Percentiles rank a stretch among this genome's conserved stretches.
These are phyloP conservation scores for Scaptomyza caliginosa DNA, from an alignment of 2,888 invertebrate species.

Conservation along the genomic window DNA sequence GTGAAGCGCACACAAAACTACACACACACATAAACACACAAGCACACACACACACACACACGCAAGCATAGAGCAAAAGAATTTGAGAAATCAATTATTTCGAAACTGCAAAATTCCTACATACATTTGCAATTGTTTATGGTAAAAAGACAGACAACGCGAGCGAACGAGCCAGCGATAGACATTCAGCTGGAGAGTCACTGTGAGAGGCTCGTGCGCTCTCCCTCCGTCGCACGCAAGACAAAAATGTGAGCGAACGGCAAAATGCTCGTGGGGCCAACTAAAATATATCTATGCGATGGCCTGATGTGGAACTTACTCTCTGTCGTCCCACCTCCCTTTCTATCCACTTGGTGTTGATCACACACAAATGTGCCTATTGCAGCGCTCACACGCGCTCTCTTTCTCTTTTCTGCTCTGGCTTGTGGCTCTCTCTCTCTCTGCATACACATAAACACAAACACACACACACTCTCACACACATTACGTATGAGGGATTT, in stretches of 20 bases:
- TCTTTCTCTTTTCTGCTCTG: slow-evolving; percentile 19
- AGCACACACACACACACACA: slow-evolving; percentile 14
- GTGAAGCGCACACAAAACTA: slow-evolving; percentile 59
- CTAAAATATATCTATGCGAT: slow-evolving; percentile 75
- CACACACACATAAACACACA: slow-evolving; percentile 13
- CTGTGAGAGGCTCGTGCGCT: not conserved
- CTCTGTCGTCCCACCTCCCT: not conserved
- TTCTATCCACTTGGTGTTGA: slow-evolving; percentile 4
- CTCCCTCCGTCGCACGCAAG: slow-evolving; percentile 8
- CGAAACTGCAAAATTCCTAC: slow-evolving; percentile 79
- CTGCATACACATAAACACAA: slow-evolving; percentile 13
- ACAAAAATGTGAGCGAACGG: slow-evolving; percentile 65
- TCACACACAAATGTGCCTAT: slow-evolving; percentile 47
- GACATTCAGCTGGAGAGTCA: slow-evolving; percentile 18
- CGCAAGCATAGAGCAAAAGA: slow-evolving; percentile 53
- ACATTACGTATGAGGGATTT: slow-evolving; percentile 72
- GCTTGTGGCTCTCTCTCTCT: slow-evolving; percentile 27
- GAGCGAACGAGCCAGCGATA: slow-evolving; percentile 3
- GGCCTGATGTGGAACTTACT: slow-evolving; percentile 64
- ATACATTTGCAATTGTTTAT: slow-evolving; percentile 78
- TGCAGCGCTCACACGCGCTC: slow-evolving; percentile 31
- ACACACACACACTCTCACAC: slow-evolving; percentile 20
- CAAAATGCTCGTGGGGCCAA: slow-evolving; percentile 55
- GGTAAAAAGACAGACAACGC: slow-evolving; percentile 48
- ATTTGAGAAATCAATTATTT: slow-evolving; percentile 78